Evolutionary conservation across 1,140 invertebrate species (phyloP).

Genomic region (Lasioglossum baleicum): DNA sequence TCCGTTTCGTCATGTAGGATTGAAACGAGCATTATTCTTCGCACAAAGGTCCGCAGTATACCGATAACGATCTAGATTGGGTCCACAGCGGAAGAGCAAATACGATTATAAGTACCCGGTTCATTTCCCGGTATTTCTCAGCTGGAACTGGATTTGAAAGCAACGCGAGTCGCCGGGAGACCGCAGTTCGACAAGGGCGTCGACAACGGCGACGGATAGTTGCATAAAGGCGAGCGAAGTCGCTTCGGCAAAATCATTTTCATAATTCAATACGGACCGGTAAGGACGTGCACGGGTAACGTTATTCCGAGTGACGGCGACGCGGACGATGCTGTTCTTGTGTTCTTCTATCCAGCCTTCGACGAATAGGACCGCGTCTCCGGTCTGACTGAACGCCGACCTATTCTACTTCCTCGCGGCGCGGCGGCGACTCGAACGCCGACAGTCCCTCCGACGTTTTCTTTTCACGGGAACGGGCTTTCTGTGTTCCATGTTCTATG

Average conservation of each 20-base stretch:
- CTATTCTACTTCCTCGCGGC: too few species aligned
- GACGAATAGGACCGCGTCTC: background rate
- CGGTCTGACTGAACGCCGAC: slow-evolving; percentile 11
- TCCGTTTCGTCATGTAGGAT: too few species aligned
- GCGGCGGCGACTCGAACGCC: background rate
- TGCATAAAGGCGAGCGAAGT: too few species aligned
- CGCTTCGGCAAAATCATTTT: background rate
- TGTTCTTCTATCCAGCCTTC: background rate
- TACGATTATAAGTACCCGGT: too few species aligned
- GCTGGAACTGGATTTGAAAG: background rate
- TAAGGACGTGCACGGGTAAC: background rate
- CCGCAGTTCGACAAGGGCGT: background rate
- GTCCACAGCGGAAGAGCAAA: too few species aligned
- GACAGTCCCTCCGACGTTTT: background rate
- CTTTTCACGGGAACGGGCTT: too few species aligned
- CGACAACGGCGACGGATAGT: background rate
- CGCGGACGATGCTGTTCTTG: background rate
- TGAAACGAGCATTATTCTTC: too few species aligned
- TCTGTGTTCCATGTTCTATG: too few species aligned
- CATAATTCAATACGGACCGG: background rate
- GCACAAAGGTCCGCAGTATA: too few species aligned
- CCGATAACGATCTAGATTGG: too few species aligned
- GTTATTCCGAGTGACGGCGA: background rate
- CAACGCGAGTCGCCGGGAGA: background rate
- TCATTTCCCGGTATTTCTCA: too few species aligned